Conservation (phyloP, 1,140 invertebrate species). For the Oryctes rhinoceros region DNA sequence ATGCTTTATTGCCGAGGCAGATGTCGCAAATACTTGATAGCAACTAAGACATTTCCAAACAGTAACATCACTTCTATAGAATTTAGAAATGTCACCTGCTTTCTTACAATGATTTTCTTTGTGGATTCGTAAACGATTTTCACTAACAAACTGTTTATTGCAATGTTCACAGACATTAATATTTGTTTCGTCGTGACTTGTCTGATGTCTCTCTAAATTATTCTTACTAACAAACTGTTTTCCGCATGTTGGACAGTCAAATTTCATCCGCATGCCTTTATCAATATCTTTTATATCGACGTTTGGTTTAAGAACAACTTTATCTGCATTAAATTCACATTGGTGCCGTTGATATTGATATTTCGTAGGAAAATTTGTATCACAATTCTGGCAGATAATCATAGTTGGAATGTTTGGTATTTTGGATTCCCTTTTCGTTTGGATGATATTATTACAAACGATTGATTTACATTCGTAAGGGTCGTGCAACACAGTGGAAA, state of each 20-base stretch:
- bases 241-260: slow-evolving; percentile 55
- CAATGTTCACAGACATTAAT: slow-evolving; percentile 58
- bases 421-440: slow-evolving; percentile 38
- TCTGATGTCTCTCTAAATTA: slow-evolving; percentile 57
- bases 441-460: slow-evolving; percentile 10
- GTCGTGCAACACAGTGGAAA: slow-evolving; percentile 41
- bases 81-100: slow-evolving; percentile 58
- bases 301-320: slow-evolving; percentile 56
- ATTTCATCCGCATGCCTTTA: slow-evolving; percentile 52
- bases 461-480: slow-evolving; percentile 41
- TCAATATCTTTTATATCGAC: slow-evolving; percentile 50
- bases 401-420: slow-evolving; percentile 50
- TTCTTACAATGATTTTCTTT: slow-evolving; percentile 61
- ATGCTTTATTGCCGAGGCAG: slow-evolving; percentile 51
- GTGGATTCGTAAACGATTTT: slow-evolving; percentile 58
- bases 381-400: slow-evolving; percentile 60
- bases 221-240: slow-evolving; percentile 58
- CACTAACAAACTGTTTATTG: slow-evolving; percentile 59
- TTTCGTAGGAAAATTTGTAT: slow-evolving; percentile 59
- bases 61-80: slow-evolving; percentile 59
- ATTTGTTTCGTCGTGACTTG: slow-evolving; percentile 53
- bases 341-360: slow-evolving; percentile 61
- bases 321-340: slow-evolving; percentile 59
- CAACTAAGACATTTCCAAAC: slow-evolving; percentile 60
- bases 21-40: slow-evolving; percentile 58